phyloP scores from a whole-genome alignment of 1,140 invertebrate species.

The Psix sp. region DNA sequence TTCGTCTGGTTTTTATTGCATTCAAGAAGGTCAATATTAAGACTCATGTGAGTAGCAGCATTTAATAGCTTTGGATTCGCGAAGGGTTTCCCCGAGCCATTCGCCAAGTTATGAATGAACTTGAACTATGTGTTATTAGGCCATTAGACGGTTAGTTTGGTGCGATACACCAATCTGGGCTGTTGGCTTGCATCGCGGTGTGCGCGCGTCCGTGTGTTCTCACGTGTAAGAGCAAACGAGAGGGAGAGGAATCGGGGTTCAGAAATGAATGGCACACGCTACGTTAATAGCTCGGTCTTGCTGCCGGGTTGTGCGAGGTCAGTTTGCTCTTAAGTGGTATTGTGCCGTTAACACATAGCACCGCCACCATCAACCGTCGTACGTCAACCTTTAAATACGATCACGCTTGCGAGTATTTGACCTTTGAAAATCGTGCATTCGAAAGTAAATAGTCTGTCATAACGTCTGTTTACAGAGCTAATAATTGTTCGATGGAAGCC shows the following conservation, averaged over 20 bases:
- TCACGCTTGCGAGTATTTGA: not conserved
- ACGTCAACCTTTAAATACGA: conserved; percentile 7
- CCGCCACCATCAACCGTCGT: conserved; percentile 27
- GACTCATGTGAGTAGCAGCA: conserved; percentile 13
- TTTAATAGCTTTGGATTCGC: conserved; percentile 35
- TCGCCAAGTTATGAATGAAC: conserved; percentile 65
- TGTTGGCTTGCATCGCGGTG: conserved; percentile 7
- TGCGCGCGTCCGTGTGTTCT: conserved; percentile 24
- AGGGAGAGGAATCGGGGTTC: conserved; percentile 40
- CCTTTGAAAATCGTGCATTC: not conserved
- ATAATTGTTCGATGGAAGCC: conserved; percentile 13
- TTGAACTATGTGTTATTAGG: conserved; percentile 63
- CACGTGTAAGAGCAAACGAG: conserved; percentile 48
- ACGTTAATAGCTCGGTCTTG: conserved; percentile 63
- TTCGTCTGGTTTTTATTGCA: not conserved
- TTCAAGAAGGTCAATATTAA: conserved; percentile 27
- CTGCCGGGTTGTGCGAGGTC: conserved; percentile 58
- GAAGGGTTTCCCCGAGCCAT: conserved; percentile 37
- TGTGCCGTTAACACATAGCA: conserved; percentile 39
- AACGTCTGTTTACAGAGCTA: conserved; percentile 10
- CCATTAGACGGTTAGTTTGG: conserved; percentile 53
- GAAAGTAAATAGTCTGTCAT: conserved; percentile 1
- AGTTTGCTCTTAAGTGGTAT: conserved; percentile 55
- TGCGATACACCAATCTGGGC: conserved; percentile 34
- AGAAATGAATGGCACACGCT: conserved; percentile 65